Evolutionary conservation across 2,888 invertebrate species (phyloP).

Genomic region (Epinotia bilunana): DNA sequence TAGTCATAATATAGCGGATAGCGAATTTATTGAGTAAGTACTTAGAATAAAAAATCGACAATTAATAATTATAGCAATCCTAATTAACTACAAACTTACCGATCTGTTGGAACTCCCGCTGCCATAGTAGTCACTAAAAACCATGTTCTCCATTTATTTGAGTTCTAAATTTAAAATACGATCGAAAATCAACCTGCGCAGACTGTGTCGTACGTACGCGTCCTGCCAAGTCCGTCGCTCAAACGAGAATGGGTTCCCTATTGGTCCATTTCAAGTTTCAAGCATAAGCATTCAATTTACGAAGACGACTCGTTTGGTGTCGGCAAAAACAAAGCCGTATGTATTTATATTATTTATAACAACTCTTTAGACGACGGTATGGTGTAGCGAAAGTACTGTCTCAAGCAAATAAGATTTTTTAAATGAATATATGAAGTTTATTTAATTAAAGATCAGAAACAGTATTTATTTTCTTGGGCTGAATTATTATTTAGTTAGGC

Average conservation of each 20-base stretch:
- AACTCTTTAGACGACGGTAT: not conserved
- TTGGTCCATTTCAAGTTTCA: conserved; percentile 26
- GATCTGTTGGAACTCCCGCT: conserved; percentile 28
- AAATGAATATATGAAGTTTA: no score
- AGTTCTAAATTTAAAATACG: conserved; percentile 27
- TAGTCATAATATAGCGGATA: no score
- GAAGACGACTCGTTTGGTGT: not conserved
- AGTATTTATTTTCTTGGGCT: no score
- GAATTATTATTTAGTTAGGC: no score
- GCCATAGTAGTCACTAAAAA: conserved; percentile 38
- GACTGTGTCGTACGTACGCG: conserved; percentile 2
- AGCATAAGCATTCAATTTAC: not conserved
- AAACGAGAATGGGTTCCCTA: conserved; percentile 26
- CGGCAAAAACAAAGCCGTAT: conserved; percentile 17
- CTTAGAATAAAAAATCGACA: not conserved
- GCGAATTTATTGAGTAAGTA: not conserved
- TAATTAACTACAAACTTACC: conserved; percentile 29
- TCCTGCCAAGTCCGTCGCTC: conserved; percentile 7
- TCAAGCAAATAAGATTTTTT: not conserved
- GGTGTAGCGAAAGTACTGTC: conserved; percentile 9
- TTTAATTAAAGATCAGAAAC: no score
- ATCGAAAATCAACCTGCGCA: not conserved
- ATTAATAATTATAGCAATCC: not conserved
- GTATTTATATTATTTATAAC: not conserved
- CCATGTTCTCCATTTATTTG: conserved; percentile 23